phyloP scores from a whole-genome alignment of 2,113 vertebrate species.

The Pan paniscus region DNA sequence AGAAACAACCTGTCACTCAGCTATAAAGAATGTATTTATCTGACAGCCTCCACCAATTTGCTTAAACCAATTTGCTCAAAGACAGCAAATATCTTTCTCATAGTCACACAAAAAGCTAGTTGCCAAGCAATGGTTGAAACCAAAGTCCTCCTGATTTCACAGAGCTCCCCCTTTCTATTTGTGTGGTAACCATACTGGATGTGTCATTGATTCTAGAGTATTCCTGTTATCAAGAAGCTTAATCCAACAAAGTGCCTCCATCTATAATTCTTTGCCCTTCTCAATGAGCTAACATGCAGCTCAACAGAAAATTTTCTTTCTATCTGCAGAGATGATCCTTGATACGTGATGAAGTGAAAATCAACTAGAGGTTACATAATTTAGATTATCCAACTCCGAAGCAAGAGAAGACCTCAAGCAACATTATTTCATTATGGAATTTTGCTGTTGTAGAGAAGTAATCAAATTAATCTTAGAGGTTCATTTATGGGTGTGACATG shows the following conservation, averaged over 20 bases:
- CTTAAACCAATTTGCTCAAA: not conserved
- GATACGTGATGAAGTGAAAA: not conserved
- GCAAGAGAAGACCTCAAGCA: slow-evolving; percentile 23
- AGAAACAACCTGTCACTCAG: not conserved
- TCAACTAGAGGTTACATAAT: not conserved
- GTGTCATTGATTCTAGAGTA: not conserved
- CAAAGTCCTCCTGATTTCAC: not conserved
- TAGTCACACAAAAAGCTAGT: not conserved
- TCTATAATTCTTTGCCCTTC: not conserved
- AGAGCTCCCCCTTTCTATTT: not conserved
- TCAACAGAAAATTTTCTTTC: slow-evolving; percentile 9
- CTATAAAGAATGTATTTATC: not conserved
- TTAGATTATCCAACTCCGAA: slow-evolving; percentile 17
- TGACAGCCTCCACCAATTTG: not conserved
- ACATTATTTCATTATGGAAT: slow-evolving; percentile 2
- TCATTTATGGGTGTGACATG: not conserved
- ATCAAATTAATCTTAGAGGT: slow-evolving; percentile 43
- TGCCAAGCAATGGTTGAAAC: not conserved
- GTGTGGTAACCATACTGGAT: not conserved
- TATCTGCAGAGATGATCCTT: not conserved
- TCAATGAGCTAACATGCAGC: not conserved
- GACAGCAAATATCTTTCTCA: not conserved
- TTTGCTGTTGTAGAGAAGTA: not conserved
- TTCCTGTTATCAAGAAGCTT: not conserved
- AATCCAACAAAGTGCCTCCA: not conserved